Evolutionary conservation across 1,140 invertebrate genomes (phyloP), one percentile per base, ranked within the genome.

Genomic region (Formica selysi): DNA sequence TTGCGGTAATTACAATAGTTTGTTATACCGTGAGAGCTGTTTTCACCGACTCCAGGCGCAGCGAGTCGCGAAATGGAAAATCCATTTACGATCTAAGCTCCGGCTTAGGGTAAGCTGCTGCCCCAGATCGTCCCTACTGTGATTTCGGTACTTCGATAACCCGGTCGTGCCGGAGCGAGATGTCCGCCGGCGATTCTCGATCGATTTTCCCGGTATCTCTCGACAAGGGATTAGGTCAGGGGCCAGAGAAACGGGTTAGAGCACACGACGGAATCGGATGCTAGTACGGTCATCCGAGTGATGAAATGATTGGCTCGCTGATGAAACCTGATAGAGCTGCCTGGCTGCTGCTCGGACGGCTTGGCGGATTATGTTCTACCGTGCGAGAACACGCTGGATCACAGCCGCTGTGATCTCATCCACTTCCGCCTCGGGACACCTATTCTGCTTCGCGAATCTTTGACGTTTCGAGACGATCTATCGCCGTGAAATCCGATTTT

Each of bases 231-330:
- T 93, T 93, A 91, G 92, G 93, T 93, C 91, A 93, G 90, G 91
- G 92, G 88, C 89, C 93, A 92, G 86, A 87, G 92, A 92, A 92
- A 91, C 91, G 90, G 92, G 84, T 90, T 87, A 92, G 88, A 87
- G 86, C 78, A 76, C 67, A 76, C 67, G 86, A 73, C 85, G 76
- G 48, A 92, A 87, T 90, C 91, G 90, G 86, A 91, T 87, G 86
- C 87, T 86, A 87, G 84, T 61, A 76, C 89, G 84, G 59, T 62
- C 76, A 89, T 87, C 71, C 85, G 54, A 91, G 90, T 93, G 93
- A 94, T 94, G 91, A 93, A 89, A 94, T 94, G 93, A 94, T 94
- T 94, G 93, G 92, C 92, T 80, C 86, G 91, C 90, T 94, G 93
- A 94, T 94, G 91, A 93, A 93, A 92, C 90, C 90, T 92, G 93